Percentiles rank a stretch among this genome's conserved stretches.
Evolutionary conservation across 2,888 invertebrate genomes (phyloP).

Genomic region (Augochlorella aurata): DNA sequence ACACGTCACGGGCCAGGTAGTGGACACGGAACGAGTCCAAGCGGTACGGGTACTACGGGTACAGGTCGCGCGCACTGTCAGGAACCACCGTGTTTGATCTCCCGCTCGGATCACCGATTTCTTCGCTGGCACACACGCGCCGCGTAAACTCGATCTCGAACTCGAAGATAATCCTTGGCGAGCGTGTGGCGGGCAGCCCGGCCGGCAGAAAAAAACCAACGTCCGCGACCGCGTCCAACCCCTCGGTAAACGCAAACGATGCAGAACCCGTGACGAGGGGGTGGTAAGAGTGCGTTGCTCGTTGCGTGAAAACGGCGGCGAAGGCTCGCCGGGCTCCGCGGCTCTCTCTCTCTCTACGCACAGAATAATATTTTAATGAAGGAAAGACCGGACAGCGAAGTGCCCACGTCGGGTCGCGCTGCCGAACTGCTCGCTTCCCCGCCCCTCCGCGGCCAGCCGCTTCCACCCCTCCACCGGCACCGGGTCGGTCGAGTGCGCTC

Average conservation of each 20-base stretch:
- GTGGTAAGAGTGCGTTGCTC: conserved; percentile 61
- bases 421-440: conserved; percentile 81
- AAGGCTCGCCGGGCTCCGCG: conserved; percentile 68
- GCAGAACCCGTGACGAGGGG: conserved; percentile 60
- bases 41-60: not conserved
- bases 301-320: conserved; percentile 67
- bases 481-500: conserved; percentile 55
- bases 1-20: conserved; percentile 33
- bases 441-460: conserved; percentile 78
- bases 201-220: conserved; percentile 39
- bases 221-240: conserved; percentile 45
- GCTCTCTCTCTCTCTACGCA: conserved; percentile 69
- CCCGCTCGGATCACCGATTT: conserved; percentile 31
- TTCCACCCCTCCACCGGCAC: conserved; percentile 71
- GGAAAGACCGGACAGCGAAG: conserved; percentile 82
- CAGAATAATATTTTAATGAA: conserved; percentile 81
- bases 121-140: conserved; percentile 24
- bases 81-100: conserved; percentile 21
- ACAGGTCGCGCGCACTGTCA: conserved; percentile 34
- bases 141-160: conserved; percentile 7
- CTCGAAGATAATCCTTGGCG: conserved; percentile 45
- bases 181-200: conserved; percentile 31
- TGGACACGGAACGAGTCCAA: conserved; percentile 16
- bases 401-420: conserved; percentile 82
- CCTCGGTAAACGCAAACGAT: conserved; percentile 47